These are phyloP conservation scores for Ambastaia sidthimunki DNA, from an alignment of 2,797 vertebrate genomes.

Conservation along the genomic window DNA sequence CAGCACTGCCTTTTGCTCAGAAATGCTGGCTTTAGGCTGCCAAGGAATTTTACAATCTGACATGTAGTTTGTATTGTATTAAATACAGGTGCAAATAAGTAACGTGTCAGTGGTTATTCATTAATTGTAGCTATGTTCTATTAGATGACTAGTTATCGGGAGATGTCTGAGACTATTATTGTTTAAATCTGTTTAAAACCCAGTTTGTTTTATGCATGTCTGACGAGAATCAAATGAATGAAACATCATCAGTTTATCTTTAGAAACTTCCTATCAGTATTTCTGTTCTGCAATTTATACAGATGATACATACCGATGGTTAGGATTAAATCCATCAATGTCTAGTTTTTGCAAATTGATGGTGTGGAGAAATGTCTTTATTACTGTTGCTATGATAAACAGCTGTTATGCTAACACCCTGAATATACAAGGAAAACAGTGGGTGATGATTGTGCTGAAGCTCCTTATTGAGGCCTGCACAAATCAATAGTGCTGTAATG, in stretches of 20 bases:
- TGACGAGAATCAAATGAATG: neutral
- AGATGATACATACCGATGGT: conserved; percentile 17
- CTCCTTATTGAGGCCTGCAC: neutral
- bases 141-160: conserved; percentile 10
- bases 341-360: conserved; percentile 9
- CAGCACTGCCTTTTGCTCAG: conserved; percentile 45
- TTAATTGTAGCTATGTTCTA: conserved; percentile 10
- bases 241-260: too few relatives aligned
- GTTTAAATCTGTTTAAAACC: neutral
- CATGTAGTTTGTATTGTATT: conserved; percentile 40
- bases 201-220: neutral
- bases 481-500: too few relatives aligned
- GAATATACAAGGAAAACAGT: conserved; percentile 63
- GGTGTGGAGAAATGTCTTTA: conserved; percentile 36
- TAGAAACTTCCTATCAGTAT: too few relatives aligned
- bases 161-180: neutral
- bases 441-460: conserved; percentile 63
- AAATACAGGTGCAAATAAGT: conserved; percentile 43
- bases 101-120: conserved; percentile 38
- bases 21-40: conserved; percentile 28
- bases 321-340: conserved; percentile 27
- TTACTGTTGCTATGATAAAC: conserved; percentile 73
- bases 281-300: too few relatives aligned
- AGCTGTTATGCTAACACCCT: conserved; percentile 70
- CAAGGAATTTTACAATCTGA: conserved; percentile 42